phyloP scores from a whole-genome alignment of 2,888 invertebrate species.

The Plagodis pulveraria region DNA sequence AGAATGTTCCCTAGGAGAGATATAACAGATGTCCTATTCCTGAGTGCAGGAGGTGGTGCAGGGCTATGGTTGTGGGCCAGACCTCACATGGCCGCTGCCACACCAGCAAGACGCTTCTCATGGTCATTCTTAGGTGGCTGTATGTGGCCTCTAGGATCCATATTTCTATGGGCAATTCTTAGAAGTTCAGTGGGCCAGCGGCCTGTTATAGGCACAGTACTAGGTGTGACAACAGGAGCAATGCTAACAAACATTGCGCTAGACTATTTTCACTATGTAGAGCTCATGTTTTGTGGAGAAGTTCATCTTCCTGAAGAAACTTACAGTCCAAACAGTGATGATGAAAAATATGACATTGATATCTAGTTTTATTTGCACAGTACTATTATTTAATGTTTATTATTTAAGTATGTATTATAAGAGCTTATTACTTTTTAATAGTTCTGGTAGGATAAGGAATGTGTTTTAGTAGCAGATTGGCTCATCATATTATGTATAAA shows the following conservation, averaged over 20 bases:
- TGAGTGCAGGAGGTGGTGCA: slow-evolving; percentile 92
- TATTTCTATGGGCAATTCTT: slow-evolving; percentile 94
- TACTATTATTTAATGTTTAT: slow-evolving; percentile 16
- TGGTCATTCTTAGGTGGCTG: slow-evolving; percentile 92
- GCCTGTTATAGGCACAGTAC: slow-evolving; percentile 86
- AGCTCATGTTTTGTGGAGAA: slow-evolving; percentile 83
- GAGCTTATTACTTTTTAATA: slow-evolving; percentile 35
- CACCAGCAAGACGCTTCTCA: slow-evolving; percentile 85
- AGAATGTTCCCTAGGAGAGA: slow-evolving; percentile 90
- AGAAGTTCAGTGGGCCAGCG: slow-evolving; percentile 91
- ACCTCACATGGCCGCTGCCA: slow-evolving; percentile 89
- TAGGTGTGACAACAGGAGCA: slow-evolving; percentile 89
- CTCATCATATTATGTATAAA: slow-evolving; percentile 13
- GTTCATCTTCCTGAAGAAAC: slow-evolving; percentile 76
- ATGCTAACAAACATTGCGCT: slow-evolving; percentile 87
- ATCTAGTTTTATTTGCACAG: slow-evolving; percentile 49
- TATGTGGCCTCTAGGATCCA: slow-evolving; percentile 95
- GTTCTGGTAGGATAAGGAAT: slow-evolving; percentile 24
- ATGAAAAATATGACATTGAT: slow-evolving; percentile 83
- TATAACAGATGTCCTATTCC: slow-evolving; percentile 92
- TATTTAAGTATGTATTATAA: slow-evolving; percentile 7
- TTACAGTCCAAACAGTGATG: slow-evolving; percentile 79
- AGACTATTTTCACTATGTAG: slow-evolving; percentile 87
- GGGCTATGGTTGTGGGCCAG: slow-evolving; percentile 93
- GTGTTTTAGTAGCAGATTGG: slow-evolving; percentile 45